A percentile compares a stretch with the other conserved stretches of the same genome.
Conservation (phyloP, 2,113 vertebrate genomes). For the Cinclus cinclus region DNA sequence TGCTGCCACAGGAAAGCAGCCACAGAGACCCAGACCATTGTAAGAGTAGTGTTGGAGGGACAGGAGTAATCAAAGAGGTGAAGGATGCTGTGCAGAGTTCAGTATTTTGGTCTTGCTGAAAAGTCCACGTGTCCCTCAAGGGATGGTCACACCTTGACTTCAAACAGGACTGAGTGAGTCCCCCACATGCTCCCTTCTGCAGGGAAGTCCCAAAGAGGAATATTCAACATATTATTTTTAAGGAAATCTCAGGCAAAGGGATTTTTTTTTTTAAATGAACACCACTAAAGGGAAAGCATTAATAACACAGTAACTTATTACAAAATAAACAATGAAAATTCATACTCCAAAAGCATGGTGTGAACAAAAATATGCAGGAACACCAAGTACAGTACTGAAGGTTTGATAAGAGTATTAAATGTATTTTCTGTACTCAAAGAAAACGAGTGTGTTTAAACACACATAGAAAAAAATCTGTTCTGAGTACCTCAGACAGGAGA, state of each 20-base stretch:
- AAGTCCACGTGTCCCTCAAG: rapidly evolving
- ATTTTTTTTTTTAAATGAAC: neutral
- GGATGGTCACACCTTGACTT: neutral
- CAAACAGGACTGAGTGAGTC: neutral
- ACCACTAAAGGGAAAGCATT: neutral
- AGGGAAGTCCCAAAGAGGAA: neutral
- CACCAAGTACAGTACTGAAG: neutral
- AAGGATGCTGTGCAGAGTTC: neutral
- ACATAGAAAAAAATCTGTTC: neutral
- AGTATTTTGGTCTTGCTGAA: neutral
- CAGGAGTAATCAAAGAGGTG: neutral
- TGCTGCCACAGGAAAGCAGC: neutral
- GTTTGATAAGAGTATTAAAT: slow-evolving; percentile 1
- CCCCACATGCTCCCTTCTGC: neutral
- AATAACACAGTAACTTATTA: neutral
- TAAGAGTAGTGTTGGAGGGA: neutral
- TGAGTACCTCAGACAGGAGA: neutral
- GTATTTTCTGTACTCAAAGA: neutral
- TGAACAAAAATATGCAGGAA: slow-evolving; percentile 28
- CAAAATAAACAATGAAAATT: slow-evolving; percentile 25
- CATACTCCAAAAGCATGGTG: neutral
- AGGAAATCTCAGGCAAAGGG: neutral
- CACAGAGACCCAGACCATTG: neutral
- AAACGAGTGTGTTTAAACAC: neutral
- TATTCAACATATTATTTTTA: neutral